Evolutionary conservation across 53 echinoderm and acorn worm genomes (phyloP).

Genomic region (Paracentrotus lividus): DNA sequence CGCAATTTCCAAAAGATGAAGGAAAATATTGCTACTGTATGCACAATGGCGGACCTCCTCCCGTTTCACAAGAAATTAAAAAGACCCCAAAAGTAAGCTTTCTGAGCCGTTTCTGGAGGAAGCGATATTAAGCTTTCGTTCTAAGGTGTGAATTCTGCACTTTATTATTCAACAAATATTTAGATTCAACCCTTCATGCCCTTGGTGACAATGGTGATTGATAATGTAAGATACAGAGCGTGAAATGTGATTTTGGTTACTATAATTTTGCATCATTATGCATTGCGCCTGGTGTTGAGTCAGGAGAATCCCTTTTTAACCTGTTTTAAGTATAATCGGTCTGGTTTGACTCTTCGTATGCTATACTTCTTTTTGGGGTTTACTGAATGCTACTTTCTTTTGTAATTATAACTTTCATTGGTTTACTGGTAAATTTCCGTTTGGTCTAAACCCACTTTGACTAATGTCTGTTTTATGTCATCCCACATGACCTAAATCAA

Average conservation of each 20-base stretch:
- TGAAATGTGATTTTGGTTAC: slow-evolving; percentile 56
- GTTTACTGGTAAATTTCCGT: no score
- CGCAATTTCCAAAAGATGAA: neutral
- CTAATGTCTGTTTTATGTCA: neutral
- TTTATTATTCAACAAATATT: slow-evolving; percentile 45
- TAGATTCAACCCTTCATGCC: neutral
- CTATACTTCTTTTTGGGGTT: no score
- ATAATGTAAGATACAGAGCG: slow-evolving; percentile 42
- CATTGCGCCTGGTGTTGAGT: slow-evolving; percentile 2
- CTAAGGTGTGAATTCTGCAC: slow-evolving; percentile 48
- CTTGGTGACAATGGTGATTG: neutral
- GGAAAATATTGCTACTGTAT: neutral
- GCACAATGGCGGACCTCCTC: slow-evolving; percentile 3
- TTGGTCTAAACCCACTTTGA: no score
- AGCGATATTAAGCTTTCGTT: slow-evolving; percentile 30
- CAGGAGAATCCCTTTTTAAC: no score
- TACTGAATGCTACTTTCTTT: no score
- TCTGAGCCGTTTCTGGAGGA: neutral
- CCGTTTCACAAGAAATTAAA: neutral
- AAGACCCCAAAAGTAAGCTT: neutral
- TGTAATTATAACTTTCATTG: no score
- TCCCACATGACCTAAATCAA: neutral
- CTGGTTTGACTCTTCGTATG: no score
- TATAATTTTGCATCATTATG: neutral
- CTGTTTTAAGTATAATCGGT: no score